Percentiles rank a stretch among this genome's conserved stretches.
Conservation (phyloP, 1,140 invertebrate species). For the Triops cancriformis region DNA sequence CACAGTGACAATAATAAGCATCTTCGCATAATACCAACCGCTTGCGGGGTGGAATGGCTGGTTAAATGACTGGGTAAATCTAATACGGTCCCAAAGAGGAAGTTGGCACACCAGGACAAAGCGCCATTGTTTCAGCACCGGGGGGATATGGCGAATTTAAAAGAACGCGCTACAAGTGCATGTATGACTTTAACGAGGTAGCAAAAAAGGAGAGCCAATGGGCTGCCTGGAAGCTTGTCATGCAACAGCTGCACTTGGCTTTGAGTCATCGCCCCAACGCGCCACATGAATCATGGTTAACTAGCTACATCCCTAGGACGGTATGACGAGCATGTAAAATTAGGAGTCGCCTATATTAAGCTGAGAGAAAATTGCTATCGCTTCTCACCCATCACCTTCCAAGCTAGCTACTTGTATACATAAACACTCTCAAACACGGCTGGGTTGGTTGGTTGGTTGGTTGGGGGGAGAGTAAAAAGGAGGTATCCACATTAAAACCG, state of each 20-base stretch:
- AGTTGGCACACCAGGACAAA: too few species aligned
- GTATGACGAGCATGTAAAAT: conserved; percentile 10
- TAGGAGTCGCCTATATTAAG: conserved; percentile 10
- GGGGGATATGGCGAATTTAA: too few species aligned
- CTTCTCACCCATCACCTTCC: neutral
- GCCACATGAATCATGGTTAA: conserved; percentile 4
- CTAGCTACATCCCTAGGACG: conserved; percentile 9
- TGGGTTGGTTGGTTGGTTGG: too few species aligned
- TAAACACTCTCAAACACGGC: neutral
- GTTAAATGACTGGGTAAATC: too few species aligned
- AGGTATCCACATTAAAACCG: neutral
- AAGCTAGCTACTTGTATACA: neutral
- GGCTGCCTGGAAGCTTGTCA: neutral
- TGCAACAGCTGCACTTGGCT: conserved; percentile 4
- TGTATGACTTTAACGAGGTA: neutral
- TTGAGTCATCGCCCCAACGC: conserved; percentile 12
- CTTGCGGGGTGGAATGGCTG: too few species aligned
- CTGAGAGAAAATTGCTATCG: conserved; percentile 10
- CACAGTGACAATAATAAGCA: neutral
- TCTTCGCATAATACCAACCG: too few species aligned
- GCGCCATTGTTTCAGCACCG: neutral
- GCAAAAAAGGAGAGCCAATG: neutral
- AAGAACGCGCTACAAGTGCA: too few species aligned
- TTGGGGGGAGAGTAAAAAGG: neutral
- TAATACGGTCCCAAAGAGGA: too few species aligned